Base-by-base conservation (phyloP, 2,888 invertebrate species). In the Stegana nigrithorax region DNA sequence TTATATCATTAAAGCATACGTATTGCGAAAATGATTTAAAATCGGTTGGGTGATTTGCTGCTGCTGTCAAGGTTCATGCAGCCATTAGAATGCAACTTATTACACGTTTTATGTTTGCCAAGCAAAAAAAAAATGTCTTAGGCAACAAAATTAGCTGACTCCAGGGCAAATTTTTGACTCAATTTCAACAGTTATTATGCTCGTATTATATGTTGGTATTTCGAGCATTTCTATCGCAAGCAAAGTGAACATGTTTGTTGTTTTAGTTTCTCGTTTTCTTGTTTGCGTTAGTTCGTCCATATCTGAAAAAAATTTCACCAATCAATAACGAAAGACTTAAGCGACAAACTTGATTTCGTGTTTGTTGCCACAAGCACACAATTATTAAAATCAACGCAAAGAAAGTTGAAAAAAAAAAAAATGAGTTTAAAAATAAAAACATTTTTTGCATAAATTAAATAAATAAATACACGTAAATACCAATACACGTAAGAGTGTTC, bases 341-440 rank as follows among this genome's bases (percentile, higher is more conserved):
- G 77, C 68, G 77, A 75, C 79, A 80, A 77, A 80, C 80, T 80
- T 77, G 75, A 80, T 78, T 78, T 44, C 14, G 17, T 25, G 14
- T 14, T 60, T 29, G n/a, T n/a, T n/a, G 39, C 42, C 42, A 51
- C 26, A 68, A 67, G 80, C 75, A 76, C 75, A 75, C 80, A 76
- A 76, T 80, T 80, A 76, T 80, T 76, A 76, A 78, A 80, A 21
- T 29, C 19, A 53, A 55, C 19, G 19, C 53, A 55, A 55, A 55
- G 53, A 64, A 10, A 58, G 39, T 42, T 25, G 44, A 27, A 51
- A 42, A 29, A 42, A 65, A 68, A 70, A 69, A 68, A 75, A 80
- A 74, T 77, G 75, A 75, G 80, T 78, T 78, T 78, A 80, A 80
- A 79, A 75, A 75, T 76, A 80, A 80, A 76, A 80, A 70, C 73